A percentile compares a stretch with the other conserved stretches of the same genome.
These are phyloP conservation scores for Griposia aprilina DNA, from an alignment of 2,888 invertebrate species.

Conservation along the genomic window DNA sequence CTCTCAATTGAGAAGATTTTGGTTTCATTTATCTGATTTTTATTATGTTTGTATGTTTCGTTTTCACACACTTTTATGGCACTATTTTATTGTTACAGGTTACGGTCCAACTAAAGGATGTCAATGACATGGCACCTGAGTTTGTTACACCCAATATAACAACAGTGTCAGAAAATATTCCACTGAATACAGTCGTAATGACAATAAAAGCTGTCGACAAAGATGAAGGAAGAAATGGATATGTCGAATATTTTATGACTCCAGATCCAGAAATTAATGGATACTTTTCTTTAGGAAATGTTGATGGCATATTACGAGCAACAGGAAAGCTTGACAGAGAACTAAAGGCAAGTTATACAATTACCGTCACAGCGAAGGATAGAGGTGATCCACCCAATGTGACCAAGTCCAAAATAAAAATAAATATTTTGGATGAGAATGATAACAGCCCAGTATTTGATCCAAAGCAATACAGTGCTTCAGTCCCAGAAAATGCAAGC, in stretches of 20 bases:
- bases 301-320: slow-evolving; percentile 96
- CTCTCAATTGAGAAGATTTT: slow-evolving; percentile 38
- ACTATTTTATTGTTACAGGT: slow-evolving; percentile 91
- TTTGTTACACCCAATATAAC: slow-evolving; percentile 95
- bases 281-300: slow-evolving; percentile 95
- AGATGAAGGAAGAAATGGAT: slow-evolving; percentile 97
- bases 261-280: slow-evolving; percentile 92
- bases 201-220: slow-evolving; percentile 96
- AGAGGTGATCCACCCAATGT: slow-evolving; percentile 95
- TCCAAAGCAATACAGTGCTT: slow-evolving; percentile 96
- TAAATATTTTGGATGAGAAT: slow-evolving; percentile 96
- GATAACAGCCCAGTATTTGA: slow-evolving; percentile 97
- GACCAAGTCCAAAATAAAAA: slow-evolving; percentile 92
- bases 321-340: slow-evolving; percentile 97
- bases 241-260: slow-evolving; percentile 96
- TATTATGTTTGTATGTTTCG: slow-evolving; percentile 56
- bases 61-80: slow-evolving; percentile 58
- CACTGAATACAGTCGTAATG: slow-evolving; percentile 96
- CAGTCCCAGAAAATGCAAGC: slow-evolving; percentile 97
- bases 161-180: slow-evolving; percentile 95
- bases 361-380: slow-evolving; percentile 96
- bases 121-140: slow-evolving; percentile 97
- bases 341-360: slow-evolving; percentile 93
- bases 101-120: slow-evolving; percentile 96
- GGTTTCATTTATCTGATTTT: slow-evolving; percentile 49